These are phyloP conservation scores for Notospermus geniculatus DNA, from an alignment of 1,140 invertebrate genomes.

Conservation along the genomic window DNA sequence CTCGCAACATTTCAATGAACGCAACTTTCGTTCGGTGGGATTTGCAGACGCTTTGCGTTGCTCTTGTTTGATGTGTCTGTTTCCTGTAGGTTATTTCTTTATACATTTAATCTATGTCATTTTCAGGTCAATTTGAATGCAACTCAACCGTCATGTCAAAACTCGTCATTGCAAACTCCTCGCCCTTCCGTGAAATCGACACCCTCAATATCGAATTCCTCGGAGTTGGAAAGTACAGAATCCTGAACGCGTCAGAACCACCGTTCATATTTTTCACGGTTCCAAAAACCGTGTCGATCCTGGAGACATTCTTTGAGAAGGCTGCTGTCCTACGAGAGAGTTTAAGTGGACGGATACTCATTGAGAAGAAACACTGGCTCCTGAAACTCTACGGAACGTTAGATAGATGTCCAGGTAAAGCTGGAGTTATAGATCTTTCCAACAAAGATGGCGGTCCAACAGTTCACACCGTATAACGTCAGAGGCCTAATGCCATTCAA, in stretches of 20 bases:
- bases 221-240: neutral
- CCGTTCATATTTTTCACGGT: neutral
- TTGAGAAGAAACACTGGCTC: neutral
- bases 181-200: neutral
- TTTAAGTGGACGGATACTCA: neutral
- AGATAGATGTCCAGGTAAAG: constrained; percentile 5
- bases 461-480: too few species aligned
- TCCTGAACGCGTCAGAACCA: neutral
- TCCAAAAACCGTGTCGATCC: neutral
- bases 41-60: too few species aligned
- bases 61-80: too few species aligned
- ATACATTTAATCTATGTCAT: neutral
- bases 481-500: too few species aligned
- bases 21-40: too few species aligned
- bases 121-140: constrained; percentile 4
- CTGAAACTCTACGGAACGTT: neutral
- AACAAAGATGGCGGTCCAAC: too few species aligned
- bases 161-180: neutral
- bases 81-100: too few species aligned
- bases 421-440: neutral
- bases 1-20: too few species aligned
- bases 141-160: constrained; percentile 1
- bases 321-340: neutral
- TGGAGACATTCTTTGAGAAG: neutral
- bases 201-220: neutral